Evolutionary conservation across 1,140 invertebrate genomes (phyloP).

Genomic region (Pseudomyrmex gracilis): DNA sequence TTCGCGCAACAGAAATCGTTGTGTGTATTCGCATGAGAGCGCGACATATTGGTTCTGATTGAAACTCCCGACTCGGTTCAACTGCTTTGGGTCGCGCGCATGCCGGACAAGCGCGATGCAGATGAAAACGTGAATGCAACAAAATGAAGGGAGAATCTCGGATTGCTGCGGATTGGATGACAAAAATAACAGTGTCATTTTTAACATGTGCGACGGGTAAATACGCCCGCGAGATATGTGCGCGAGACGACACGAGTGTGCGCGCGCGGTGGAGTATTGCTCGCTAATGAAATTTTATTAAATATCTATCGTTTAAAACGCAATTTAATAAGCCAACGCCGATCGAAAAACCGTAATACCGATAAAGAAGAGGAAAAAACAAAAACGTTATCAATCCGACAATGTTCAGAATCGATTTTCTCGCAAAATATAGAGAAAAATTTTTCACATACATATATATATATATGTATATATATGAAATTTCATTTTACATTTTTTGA

Average conservation of each 20-base stretch:
- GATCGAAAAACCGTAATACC: neutral
- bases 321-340: constrained; percentile 24
- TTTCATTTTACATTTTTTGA: constrained; percentile 22
- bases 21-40: constrained; percentile 47
- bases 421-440: neutral
- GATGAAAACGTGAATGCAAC: constrained; percentile 58
- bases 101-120: constrained; percentile 44
- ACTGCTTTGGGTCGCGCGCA: neutral
- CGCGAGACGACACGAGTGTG: neutral
- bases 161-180: constrained; percentile 45
- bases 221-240: neutral
- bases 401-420: constrained; percentile 10
- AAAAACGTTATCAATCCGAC: constrained; percentile 1
- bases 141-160: constrained; percentile 53
- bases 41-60: constrained; percentile 68
- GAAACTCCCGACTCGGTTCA: constrained; percentile 50
- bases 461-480: neutral
- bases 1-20: constrained; percentile 50
- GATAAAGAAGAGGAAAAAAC: neutral
- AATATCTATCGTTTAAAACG: constrained; percentile 3
- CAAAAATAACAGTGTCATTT: constrained; percentile 52
- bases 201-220: constrained; percentile 29
- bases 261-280: neutral
- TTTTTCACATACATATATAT: no score
- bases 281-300: constrained; percentile 8